phyloP scores from a whole-genome alignment of 2,888 invertebrate species.

The Beris chalybata region DNA sequence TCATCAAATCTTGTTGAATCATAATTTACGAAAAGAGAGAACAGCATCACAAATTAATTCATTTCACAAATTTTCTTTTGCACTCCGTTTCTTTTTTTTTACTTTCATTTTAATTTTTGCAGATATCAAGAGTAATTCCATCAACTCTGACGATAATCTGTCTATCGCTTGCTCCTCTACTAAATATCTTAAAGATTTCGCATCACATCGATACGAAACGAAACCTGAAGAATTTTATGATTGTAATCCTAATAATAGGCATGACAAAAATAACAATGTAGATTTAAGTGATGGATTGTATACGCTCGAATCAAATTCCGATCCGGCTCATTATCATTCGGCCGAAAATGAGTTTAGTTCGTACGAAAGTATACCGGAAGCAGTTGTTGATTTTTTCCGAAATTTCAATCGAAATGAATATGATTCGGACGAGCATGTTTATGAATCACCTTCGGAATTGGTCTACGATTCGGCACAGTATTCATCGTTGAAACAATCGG shows the following conservation, averaged over 20 bases:
- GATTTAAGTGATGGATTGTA: too few species aligned
- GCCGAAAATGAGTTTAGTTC: neutral
- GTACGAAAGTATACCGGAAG: neutral
- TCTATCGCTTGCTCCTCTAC: neutral
- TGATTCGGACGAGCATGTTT: neutral
- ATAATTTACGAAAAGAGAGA: too few species aligned
- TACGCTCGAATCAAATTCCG: too few species aligned
- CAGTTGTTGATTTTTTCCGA: neutral
- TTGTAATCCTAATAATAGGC: conserved; percentile 9
- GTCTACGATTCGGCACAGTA: conserved; percentile 30
- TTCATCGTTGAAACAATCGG: conserved; percentile 7
- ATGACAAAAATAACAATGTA: conserved; percentile 4
- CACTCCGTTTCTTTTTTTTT: neutral
- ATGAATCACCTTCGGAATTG: neutral
- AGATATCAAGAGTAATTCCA: conserved; percentile 18
- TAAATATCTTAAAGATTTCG: neutral
- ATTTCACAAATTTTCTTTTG: too few species aligned
- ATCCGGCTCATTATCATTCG: neutral
- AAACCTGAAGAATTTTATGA: neutral
- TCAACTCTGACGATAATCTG: conserved; percentile 1
- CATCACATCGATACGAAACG: neutral
- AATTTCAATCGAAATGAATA: neutral
- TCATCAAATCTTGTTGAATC: too few species aligned
- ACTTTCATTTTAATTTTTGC: conserved; percentile 16
- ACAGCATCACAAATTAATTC: too few species aligned